These are phyloP conservation scores for Lasioglossum villosulum DNA, from an alignment of 2,888 invertebrate genomes.

Conservation along the genomic window DNA sequence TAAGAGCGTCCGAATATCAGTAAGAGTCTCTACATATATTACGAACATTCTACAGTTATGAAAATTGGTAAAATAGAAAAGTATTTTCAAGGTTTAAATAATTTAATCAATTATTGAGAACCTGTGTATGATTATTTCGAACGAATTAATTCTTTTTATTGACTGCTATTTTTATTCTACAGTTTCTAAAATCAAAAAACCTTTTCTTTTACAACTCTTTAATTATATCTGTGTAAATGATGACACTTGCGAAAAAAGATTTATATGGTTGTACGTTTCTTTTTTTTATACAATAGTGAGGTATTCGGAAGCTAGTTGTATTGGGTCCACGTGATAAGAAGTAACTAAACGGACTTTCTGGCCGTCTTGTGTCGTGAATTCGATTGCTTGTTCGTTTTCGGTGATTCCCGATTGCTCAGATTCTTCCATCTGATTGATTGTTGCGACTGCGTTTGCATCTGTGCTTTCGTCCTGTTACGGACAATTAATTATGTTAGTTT, in stretches of 20 bases:
- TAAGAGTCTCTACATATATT: too few species aligned
- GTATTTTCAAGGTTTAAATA: too few species aligned
- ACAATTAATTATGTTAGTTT: conserved; percentile 12
- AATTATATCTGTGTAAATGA: conserved; percentile 21
- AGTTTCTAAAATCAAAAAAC: conserved; percentile 3
- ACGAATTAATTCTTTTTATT: conserved; percentile 19
- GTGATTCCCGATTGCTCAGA: conserved; percentile 73
- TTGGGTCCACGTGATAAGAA: conserved; percentile 85
- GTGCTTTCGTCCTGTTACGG: conserved; percentile 77
- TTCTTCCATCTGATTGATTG: conserved; percentile 76
- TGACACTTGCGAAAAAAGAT: conserved; percentile 10
- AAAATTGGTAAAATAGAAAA: too few species aligned
- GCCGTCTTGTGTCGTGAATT: conserved; percentile 86
- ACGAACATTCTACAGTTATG: too few species aligned
- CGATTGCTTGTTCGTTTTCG: conserved; percentile 83
- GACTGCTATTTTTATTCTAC: conserved; percentile 3
- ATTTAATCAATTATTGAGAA: background rate
- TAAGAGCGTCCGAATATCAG: too few species aligned
- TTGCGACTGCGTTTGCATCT: conserved; percentile 76
- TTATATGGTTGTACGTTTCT: conserved; percentile 11
- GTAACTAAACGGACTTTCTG: conserved; percentile 87
- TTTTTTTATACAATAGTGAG: conserved; percentile 82
- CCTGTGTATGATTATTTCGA: background rate
- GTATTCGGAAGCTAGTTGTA: conserved; percentile 83
- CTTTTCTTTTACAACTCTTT: conserved; percentile 6